These are phyloP conservation scores for Anoura caudifer DNA, from an alignment of 2,113 vertebrate genomes.

Conservation along the genomic window DNA sequence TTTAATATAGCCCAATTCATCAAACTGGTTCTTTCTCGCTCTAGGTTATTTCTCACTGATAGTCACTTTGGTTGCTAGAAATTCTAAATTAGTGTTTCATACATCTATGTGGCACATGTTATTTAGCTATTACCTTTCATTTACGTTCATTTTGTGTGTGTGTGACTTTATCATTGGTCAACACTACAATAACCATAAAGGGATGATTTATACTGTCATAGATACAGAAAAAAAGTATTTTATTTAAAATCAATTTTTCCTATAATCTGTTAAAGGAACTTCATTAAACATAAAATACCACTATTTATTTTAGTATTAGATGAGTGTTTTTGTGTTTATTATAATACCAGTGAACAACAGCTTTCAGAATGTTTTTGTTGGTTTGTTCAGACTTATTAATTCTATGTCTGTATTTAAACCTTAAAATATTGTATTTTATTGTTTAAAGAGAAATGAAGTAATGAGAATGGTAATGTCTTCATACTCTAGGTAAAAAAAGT, in stretches of 20 bases:
- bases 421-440: neutral
- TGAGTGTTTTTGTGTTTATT: neutral
- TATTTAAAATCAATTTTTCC: constrained; percentile 63
- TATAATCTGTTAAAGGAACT: constrained; percentile 40
- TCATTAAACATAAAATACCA: constrained; percentile 49
- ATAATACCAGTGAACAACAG: neutral
- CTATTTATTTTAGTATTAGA: constrained; percentile 39
- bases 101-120: constrained; percentile 65
- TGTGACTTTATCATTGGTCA: constrained; percentile 70
- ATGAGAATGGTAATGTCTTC: neutral
- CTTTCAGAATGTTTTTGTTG: neutral
- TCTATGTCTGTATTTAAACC: neutral
- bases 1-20: constrained; percentile 77
- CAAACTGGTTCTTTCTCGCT: constrained; percentile 75
- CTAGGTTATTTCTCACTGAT: constrained; percentile 76
- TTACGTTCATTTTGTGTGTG: constrained; percentile 69
- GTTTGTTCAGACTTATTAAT: neutral
- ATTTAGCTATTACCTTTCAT: constrained; percentile 77
- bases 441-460: constrained; percentile 3
- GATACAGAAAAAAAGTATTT: constrained; percentile 59
- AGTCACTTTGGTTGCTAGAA: constrained; percentile 69
- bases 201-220: constrained; percentile 60
- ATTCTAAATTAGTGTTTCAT: constrained; percentile 75
- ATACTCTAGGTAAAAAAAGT: neutral
- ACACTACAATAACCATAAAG: constrained; percentile 60